These are phyloP conservation scores for Aleiodes sp. DNA, from an alignment of 1,140 invertebrate genomes.

Conservation along the genomic window DNA sequence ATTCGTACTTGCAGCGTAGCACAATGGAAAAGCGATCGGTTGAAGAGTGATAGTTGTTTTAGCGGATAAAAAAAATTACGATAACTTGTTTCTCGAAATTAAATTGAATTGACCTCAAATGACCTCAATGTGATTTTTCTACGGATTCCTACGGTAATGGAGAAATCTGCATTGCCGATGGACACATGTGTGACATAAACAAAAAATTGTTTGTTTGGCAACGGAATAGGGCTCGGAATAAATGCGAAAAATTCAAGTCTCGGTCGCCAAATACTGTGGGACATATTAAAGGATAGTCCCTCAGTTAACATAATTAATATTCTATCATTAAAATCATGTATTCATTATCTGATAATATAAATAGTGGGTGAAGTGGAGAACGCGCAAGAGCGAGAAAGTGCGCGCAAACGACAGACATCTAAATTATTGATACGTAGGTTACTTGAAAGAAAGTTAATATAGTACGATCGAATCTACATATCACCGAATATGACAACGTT, in stretches of 20 bases:
- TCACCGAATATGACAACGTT: constrained; percentile 48
- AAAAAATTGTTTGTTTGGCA: constrained; percentile 24
- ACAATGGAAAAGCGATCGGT: too few relatives aligned
- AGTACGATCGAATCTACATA: constrained; percentile 11
- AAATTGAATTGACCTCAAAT: neutral
- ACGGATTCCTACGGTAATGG: neutral
- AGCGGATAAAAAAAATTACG: too few relatives aligned
- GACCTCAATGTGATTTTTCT: neutral
- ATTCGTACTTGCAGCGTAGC: too few relatives aligned
- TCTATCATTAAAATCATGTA: neutral
- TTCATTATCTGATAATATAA: neutral
- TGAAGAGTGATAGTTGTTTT: too few relatives aligned
- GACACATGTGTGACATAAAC: neutral
- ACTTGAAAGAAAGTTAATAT: neutral
- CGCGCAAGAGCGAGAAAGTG: neutral
- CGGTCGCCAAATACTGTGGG: neutral
- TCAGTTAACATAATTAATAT: neutral
- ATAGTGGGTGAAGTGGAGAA: neutral
- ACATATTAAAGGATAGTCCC: neutral
- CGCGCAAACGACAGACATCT: neutral
- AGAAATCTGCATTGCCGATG: neutral
- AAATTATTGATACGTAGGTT: constrained; percentile 5
- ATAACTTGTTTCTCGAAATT: neutral
- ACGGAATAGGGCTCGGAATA: neutral
- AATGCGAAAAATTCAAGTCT: constrained; percentile 2